Evolutionary conservation across 2,797 vertebrate species (phyloP).

Genomic region (Rhyacichthys aspro): DNA sequence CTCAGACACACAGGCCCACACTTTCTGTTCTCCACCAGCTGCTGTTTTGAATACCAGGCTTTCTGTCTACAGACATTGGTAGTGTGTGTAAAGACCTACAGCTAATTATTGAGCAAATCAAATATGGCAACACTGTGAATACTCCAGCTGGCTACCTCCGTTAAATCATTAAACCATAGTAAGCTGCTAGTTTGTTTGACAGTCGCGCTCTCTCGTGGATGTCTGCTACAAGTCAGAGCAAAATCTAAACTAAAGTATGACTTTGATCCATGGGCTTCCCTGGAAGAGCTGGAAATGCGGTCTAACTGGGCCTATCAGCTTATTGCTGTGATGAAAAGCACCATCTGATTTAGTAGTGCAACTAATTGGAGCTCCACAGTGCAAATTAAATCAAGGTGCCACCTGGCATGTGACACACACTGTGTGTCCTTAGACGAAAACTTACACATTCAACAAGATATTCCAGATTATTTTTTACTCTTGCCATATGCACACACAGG

Average conservation of each 20-base stretch:
- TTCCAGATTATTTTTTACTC: slow-evolving; percentile 8
- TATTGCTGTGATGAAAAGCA: slow-evolving; percentile 49
- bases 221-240: slow-evolving; percentile 17
- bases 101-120: not conserved
- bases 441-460: slow-evolving; percentile 33
- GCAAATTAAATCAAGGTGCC: slow-evolving; percentile 73
- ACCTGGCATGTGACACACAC: slow-evolving; percentile 46
- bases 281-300: slow-evolving; percentile 18
- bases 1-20: slow-evolving; percentile 5
- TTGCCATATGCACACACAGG: slow-evolving; percentile 25
- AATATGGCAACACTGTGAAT: too few relatives aligned
- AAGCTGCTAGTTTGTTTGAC: too few relatives aligned
- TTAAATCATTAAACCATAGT: too few relatives aligned
- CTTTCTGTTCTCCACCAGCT: not conserved
- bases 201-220: not conserved
- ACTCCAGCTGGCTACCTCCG: too few relatives aligned
- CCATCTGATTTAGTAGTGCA: slow-evolving; percentile 57
- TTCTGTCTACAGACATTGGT: not conserved
- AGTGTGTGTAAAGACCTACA: not conserved
- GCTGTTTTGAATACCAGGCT: slow-evolving; percentile 9
- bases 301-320: slow-evolving; percentile 45
- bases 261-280: slow-evolving; percentile 33
- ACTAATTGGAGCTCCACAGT: slow-evolving; percentile 65
- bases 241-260: slow-evolving; percentile 4
- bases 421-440: slow-evolving; percentile 38